Conservation (phyloP, 2,113 vertebrate species). For the Dipodomys spectabilis region DNA sequence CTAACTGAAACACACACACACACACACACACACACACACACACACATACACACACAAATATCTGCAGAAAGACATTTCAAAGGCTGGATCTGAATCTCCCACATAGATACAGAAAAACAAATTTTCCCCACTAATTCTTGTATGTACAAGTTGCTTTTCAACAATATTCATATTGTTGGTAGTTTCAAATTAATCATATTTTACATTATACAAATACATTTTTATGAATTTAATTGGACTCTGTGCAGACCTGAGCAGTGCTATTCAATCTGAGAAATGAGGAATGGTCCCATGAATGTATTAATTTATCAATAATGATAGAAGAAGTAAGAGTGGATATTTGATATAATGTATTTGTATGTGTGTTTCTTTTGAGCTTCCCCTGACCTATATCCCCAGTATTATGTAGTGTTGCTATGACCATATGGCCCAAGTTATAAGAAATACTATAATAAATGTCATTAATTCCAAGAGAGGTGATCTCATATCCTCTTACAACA, state of each 20-base stretch:
- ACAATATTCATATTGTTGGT: conserved; percentile 31
- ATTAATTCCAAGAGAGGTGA: not conserved
- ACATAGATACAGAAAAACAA: not conserved
- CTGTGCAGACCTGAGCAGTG: not conserved
- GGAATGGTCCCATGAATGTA: not conserved
- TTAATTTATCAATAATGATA: conserved; percentile 1
- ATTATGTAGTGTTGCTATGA: not conserved
- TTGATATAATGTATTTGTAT: not conserved
- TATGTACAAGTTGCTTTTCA: not conserved
- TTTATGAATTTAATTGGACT: not conserved
- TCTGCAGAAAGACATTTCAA: not conserved
- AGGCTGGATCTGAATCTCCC: not conserved
- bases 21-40: not conserved
- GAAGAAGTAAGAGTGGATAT: not conserved
- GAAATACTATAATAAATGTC: not conserved
- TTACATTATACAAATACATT: not conserved
- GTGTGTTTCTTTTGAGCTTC: not conserved
- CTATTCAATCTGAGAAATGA: not conserved
- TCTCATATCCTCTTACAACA: not conserved
- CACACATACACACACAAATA: not conserved
- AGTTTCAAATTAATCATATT: not conserved
- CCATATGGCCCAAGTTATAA: not conserved
- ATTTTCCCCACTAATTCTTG: not conserved
- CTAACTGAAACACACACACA: not conserved
- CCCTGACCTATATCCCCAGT: not conserved